Base-by-base conservation (phyloP, 1,140 invertebrate genomes). In the Aphidius gifuensis region DNA sequence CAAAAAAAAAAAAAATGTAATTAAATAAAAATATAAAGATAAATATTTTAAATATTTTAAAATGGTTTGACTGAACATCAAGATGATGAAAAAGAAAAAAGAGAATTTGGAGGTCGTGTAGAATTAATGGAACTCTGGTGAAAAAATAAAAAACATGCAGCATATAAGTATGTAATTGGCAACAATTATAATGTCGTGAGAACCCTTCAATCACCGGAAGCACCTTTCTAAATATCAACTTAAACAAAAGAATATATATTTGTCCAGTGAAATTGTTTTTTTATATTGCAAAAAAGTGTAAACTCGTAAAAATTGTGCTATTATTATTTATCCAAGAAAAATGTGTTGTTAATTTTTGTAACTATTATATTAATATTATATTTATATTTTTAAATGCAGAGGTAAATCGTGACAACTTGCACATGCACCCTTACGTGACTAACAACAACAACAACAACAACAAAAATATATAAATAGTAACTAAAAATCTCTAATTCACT, bases 401-500 rank as follows among this genome's bases (percentile, higher is more conserved):
- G 16, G 9, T 40, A 42, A 7, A 54, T 54, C 51, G 51, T 54
- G 39, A 40, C 51, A 54, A 23, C 51, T 11, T 9, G 53, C 40
- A n/a, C 53, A 55, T 55, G 53, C 53, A 55, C 53, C 53, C 53
- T 55, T 55, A 55, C 39, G 39, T 55, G 51, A 49, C 47, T 49
- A 49, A 23, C 23, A 23, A 23, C 23, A 23, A 2, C 47, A 11
- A 11, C 38, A 40, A 43, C n/a, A 55, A 5, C 4, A 21, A 55
- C 0, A 39, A 16, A 21, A 9, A 55, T 9, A 32, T 50, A 32
- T 50, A 23, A 4, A 4, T 32, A 39, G 21, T 9, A 53, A 1
- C 40, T 53, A 39, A 8, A 44, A 55, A 11, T 9, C 6, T 54
- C 39, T 54, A 6, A 23, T 58, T 45, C 38, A 40, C 23, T 53